A percentile compares a stretch with the other conserved stretches of the same genome.
phyloP scores from a whole-genome alignment of 2,113 vertebrate species.

The Epinephelus lanceolatus region DNA sequence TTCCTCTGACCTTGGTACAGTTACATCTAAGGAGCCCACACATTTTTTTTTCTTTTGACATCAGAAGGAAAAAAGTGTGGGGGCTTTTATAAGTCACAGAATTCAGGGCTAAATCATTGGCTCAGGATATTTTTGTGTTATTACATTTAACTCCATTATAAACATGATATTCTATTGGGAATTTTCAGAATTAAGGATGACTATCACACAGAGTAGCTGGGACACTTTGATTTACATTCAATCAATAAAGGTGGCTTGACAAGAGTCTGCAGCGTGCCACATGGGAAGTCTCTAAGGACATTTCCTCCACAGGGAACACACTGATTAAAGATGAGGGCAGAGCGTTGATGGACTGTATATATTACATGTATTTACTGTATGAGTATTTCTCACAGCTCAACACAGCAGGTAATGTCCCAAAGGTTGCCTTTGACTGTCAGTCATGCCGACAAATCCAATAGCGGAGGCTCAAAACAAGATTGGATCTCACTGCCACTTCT shows the following conservation, averaged over 20 bases:
- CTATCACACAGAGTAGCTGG: background rate
- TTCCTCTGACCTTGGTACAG: constrained; percentile 11
- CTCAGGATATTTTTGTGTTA: background rate
- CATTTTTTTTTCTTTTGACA: background rate
- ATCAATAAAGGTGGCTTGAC: background rate
- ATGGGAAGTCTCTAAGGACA: constrained; percentile 9
- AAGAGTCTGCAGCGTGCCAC: background rate
- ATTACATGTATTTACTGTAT: constrained; percentile 4
- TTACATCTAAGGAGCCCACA: background rate
- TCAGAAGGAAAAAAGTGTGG: background rate
- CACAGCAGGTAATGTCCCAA: constrained; percentile 27
- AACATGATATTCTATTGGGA: background rate
- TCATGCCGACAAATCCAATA: constrained; percentile 40
- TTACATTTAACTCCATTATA: background rate
- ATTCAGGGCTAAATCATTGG: background rate
- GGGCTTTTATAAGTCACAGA: constrained; percentile 12
- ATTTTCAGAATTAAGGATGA: constrained; percentile 8
- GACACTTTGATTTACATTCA: background rate
- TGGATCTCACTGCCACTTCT: constrained; percentile 10
- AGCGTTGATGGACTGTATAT: background rate
- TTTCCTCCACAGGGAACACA: constrained; percentile 1
- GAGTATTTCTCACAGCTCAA: constrained; percentile 4
- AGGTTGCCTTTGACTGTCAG: constrained; percentile 38
- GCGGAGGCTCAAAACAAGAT: constrained; percentile 30
- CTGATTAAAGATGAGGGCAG: constrained; percentile 37